phyloP scores from a whole-genome alignment of 2,113 vertebrate species.

The Cottus gobio region DNA sequence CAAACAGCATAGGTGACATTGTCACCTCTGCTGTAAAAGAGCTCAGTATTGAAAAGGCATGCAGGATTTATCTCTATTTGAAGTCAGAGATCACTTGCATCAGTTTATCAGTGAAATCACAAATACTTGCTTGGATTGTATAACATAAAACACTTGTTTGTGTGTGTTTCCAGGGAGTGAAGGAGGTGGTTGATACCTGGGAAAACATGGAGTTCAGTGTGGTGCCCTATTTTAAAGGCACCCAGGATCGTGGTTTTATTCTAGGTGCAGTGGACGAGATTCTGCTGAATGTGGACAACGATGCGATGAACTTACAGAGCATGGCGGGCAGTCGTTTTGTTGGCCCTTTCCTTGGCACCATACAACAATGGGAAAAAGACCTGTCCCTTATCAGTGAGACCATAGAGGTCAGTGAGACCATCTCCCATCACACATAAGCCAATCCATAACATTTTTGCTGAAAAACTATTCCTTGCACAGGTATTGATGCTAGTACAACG shows the following conservation, averaged over 20 bases:
- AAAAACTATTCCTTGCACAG: slow-evolving; percentile 73
- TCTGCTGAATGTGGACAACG: slow-evolving; percentile 91
- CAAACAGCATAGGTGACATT: slow-evolving; percentile 88
- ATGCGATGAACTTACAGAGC: slow-evolving; percentile 92
- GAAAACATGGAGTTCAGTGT: slow-evolving; percentile 91
- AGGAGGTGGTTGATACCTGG: slow-evolving; percentile 92
- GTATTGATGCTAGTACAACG: slow-evolving; percentile 94
- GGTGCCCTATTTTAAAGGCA: slow-evolving; percentile 89
- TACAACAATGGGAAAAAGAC: slow-evolving; percentile 92
- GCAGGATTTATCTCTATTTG: neutral
- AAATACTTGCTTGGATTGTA: neutral
- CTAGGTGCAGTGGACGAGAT: slow-evolving; percentile 91
- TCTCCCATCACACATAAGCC: slow-evolving; percentile 5
- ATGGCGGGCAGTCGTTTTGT: slow-evolving; percentile 92
- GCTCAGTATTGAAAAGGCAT: slow-evolving; percentile 93
- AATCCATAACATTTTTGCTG: neutral
- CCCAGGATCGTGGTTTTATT: slow-evolving; percentile 88
- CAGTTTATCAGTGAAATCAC: neutral
- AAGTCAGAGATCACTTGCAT: neutral
- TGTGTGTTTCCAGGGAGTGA: slow-evolving; percentile 86
- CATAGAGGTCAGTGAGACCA: slow-evolving; percentile 87
- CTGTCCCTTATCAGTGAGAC: slow-evolving; percentile 94
- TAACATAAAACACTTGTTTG: neutral
- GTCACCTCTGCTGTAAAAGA: slow-evolving; percentile 93
- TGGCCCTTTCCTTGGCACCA: slow-evolving; percentile 89